Percentiles rank a stretch among this genome's conserved stretches.
Conservation (phyloP, 2,888 invertebrate species). For the Disparrhopalites patrizii region DNA sequence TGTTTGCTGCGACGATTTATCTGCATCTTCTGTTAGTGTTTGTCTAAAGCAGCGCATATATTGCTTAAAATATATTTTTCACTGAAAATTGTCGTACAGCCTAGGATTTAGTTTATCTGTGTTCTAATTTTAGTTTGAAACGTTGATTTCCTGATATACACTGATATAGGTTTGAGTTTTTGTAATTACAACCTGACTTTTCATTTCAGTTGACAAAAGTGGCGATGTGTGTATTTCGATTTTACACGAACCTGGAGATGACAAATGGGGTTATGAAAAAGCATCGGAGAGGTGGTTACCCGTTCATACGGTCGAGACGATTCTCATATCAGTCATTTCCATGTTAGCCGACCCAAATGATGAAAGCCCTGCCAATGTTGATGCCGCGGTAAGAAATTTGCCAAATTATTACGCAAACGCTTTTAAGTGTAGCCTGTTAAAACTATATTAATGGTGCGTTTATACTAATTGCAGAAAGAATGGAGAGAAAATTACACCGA, state of each 20-base stretch:
- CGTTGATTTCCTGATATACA: too few species aligned
- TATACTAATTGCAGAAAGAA: conserved; percentile 74
- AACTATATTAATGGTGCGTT: not conserved
- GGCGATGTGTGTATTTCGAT: conserved; percentile 99
- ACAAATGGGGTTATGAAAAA: conserved; percentile 97
- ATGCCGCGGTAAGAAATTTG: conserved; percentile 90
- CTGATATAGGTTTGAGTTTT: conserved; percentile 5
- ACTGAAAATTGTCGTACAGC: not conserved
- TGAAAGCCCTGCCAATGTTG: conserved; percentile 98
- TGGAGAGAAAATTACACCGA: conserved; percentile 96
- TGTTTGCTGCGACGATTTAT: too few species aligned
- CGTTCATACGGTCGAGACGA: conserved; percentile 98
- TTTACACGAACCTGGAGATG: conserved; percentile 97
- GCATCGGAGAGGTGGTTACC: conserved; percentile 98
- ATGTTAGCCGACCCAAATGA: conserved; percentile 99
- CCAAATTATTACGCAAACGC: too few species aligned
- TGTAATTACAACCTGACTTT: not conserved
- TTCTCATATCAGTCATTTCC: conserved; percentile 97
- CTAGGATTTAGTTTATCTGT: not conserved
- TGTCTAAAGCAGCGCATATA: not conserved
- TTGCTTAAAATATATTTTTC: too few species aligned
- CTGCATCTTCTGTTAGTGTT: too few species aligned
- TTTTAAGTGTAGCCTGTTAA: too few species aligned
- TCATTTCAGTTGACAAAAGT: conserved; percentile 76
- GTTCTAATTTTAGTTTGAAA: too few species aligned